Percentiles rank a stretch among this genome's conserved stretches.
Conservation (phyloP, 2,888 invertebrate species). For the Drosophila ezoana region DNA sequence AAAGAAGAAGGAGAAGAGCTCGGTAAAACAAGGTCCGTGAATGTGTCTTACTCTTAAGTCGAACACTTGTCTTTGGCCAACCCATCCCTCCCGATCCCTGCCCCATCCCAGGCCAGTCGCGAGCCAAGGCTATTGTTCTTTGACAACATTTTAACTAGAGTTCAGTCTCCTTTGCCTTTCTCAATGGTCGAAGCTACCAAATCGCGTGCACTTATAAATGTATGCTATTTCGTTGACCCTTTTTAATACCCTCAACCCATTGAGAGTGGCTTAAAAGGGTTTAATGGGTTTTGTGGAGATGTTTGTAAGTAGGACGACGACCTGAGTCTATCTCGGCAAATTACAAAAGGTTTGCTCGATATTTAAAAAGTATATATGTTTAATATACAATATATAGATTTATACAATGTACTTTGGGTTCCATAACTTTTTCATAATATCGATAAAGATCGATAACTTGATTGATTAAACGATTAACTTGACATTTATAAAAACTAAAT, state of each 20-base stretch:
- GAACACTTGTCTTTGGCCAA: conserved; percentile 32
- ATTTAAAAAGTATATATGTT: too few relatives aligned
- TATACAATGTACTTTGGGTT: too few relatives aligned
- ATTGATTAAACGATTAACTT: too few relatives aligned
- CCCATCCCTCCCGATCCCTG: not conserved
- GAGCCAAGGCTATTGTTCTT: conserved; percentile 62
- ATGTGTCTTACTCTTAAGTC: conserved; percentile 18
- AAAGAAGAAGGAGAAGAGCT: not conserved
- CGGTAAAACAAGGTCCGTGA: conserved; percentile 17
- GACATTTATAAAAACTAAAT: too few relatives aligned
- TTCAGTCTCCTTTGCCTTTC: not conserved
- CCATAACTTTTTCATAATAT: too few relatives aligned
- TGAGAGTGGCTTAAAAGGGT: too few relatives aligned
- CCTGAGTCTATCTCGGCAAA: too few relatives aligned
- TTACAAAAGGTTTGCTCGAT: too few relatives aligned
- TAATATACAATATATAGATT: too few relatives aligned
- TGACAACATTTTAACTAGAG: conserved; percentile 13
- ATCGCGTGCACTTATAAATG: conserved; percentile 3
- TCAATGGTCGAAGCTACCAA: not conserved
- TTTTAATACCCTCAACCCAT: not conserved
- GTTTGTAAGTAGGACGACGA: too few relatives aligned
- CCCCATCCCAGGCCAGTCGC: not conserved
- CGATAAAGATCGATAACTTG: too few relatives aligned
- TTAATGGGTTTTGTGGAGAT: too few relatives aligned
- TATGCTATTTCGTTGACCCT: conserved; percentile 11